Conservation (phyloP, 1,140 invertebrate species). For the Lordiphosa collinella region DNA sequence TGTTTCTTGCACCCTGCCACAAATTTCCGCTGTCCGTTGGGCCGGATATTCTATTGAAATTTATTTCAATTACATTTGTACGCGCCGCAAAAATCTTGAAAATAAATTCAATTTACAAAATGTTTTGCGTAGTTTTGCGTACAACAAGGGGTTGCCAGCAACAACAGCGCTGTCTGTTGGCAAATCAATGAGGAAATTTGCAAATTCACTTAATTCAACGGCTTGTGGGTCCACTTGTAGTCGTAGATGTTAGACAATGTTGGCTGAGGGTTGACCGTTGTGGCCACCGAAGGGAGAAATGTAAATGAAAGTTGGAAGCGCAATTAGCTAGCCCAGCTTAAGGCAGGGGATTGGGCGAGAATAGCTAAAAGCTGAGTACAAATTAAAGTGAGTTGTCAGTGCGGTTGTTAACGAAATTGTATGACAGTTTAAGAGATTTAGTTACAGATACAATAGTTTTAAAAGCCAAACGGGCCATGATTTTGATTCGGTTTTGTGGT, state of each 20-base stretch:
- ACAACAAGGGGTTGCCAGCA: background rate
- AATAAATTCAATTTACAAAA: conserved; percentile 73
- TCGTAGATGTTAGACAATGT: conserved; percentile 8
- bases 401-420: too few species aligned
- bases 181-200: conserved; percentile 68
- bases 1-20: conserved; percentile 40
- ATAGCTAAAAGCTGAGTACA: background rate
- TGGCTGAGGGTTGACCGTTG: conserved; percentile 1
- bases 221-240: conserved; percentile 23
- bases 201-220: conserved; percentile 57
- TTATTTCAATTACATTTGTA: conserved; percentile 73
- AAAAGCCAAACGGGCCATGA: too few species aligned
- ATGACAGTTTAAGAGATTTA: too few species aligned
- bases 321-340: conserved; percentile 31
- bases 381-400: conserved; percentile 4
- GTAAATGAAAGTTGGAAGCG: conserved; percentile 16
- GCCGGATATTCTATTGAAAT: conserved; percentile 73
- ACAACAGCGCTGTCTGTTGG: conserved; percentile 34
- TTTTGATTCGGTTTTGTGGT: too few species aligned
- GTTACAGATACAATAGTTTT: too few species aligned
- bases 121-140: conserved; percentile 68
- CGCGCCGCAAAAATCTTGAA: conserved; percentile 37
- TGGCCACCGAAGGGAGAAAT: conserved; percentile 4
- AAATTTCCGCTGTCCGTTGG: conserved; percentile 53
- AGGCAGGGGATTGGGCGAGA: background rate